Percentiles rank a stretch among this genome's conserved stretches.
Evolutionary conservation across 2,888 invertebrate species (phyloP).

Genomic region (Drosophila rellima): DNA sequence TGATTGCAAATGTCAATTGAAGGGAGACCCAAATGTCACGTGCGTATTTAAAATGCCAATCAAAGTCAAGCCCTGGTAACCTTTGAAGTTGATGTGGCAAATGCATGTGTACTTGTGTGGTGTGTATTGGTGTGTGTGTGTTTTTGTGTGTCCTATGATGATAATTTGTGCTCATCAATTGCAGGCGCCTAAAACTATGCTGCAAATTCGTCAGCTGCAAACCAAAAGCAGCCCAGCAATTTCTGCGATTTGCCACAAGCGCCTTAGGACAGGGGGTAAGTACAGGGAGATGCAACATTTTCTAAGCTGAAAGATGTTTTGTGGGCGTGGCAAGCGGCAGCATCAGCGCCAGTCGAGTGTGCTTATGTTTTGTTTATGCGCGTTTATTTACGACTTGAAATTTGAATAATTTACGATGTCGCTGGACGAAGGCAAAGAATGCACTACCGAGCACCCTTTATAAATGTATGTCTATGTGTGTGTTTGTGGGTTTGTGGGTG

Average conservation of each 20-base stretch:
- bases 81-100: constrained; percentile 31
- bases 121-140: not conserved
- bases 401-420: constrained; percentile 79
- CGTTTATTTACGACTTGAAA: constrained; percentile 78
- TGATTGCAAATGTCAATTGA: constrained; percentile 61
- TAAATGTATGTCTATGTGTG: not conserved
- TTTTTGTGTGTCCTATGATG: not conserved
- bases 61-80: constrained; percentile 39
- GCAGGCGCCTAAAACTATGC: constrained; percentile 40
- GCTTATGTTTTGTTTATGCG: constrained; percentile 79
- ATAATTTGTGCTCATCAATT: constrained; percentile 24
- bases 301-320: constrained; percentile 40
- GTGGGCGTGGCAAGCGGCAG: constrained; percentile 54
- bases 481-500: constrained; percentile 3
- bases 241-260: constrained; percentile 44
- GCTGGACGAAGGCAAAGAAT: constrained; percentile 35
- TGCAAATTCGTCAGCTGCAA: constrained; percentile 25
- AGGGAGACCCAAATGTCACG: constrained; percentile 40
- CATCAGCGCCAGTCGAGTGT: constrained; percentile 42
- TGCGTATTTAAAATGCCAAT: constrained; percentile 57
- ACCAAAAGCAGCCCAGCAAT: constrained; percentile 27
- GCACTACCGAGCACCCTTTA: constrained; percentile 5
- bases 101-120: not conserved
- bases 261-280: not conserved
- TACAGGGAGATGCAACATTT: constrained; percentile 20